Evolutionary conservation across 2,888 invertebrate genomes (phyloP).

Genomic region (Neoscelio sp.): DNA sequence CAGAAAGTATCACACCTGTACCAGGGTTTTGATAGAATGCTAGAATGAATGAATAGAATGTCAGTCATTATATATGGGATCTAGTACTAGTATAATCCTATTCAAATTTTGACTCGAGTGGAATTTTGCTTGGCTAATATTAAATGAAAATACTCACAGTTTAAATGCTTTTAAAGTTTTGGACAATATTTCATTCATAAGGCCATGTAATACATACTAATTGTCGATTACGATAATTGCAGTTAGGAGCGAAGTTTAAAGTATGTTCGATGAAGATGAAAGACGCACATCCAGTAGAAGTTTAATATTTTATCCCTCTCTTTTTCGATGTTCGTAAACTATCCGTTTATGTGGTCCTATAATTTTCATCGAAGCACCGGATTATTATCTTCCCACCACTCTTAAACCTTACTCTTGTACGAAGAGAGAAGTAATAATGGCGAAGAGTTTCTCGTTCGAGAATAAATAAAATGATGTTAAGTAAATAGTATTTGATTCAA

Average conservation of each 20-base stretch:
- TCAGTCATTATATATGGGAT: too few relatives aligned
- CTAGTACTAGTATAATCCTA: too few relatives aligned
- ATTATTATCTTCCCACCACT: slow-evolving; percentile 79
- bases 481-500: slow-evolving; percentile 47
- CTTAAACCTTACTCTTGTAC: slow-evolving; percentile 37
- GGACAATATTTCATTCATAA: slow-evolving; percentile 62
- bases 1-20: too few relatives aligned
- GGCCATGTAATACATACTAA: slow-evolving; percentile 63
- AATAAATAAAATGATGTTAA: slow-evolving; percentile 53
- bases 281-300: slow-evolving; percentile 73
- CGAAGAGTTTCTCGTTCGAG: slow-evolving; percentile 29
- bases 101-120: too few relatives aligned
- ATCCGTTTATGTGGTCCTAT: slow-evolving; percentile 83
- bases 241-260: slow-evolving; percentile 65
- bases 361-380: slow-evolving; percentile 81
- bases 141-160: slow-evolving; percentile 51
- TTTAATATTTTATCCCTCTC: slow-evolving; percentile 81
- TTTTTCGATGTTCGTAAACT: slow-evolving; percentile 83
- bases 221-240: slow-evolving; percentile 68
- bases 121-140: slow-evolving; percentile 22
- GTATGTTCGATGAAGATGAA: slow-evolving; percentile 67
- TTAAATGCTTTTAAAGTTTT: slow-evolving; percentile 49
- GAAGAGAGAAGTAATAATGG: slow-evolving; percentile 55
- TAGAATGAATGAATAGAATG: too few relatives aligned
- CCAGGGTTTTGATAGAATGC: too few relatives aligned